Base-by-base conservation (phyloP, 2,797 vertebrate genomes). In the Artibeus jamaicensis region DNA sequence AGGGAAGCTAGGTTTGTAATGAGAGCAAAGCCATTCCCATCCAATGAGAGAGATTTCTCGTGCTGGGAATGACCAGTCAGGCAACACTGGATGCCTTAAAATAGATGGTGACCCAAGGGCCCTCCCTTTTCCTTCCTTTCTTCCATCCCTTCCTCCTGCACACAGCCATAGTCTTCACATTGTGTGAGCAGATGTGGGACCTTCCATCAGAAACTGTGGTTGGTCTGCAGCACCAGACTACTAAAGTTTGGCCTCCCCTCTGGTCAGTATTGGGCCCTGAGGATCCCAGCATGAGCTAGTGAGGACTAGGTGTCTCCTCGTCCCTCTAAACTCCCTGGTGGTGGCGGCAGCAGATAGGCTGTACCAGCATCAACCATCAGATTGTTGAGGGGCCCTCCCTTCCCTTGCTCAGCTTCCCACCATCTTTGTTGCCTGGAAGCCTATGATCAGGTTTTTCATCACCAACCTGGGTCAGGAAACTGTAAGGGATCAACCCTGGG, bases 1-100 rank as follows among this genome's bases (percentile, higher is more conserved):
- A 94, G 89, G 90, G 95, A 32, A 70, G 94, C 96, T 84, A 93
- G 93, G 55, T 96, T 53, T 95, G 96, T 97, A 97, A 97, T 96
- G 95, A 97, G 91, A 98, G 97, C 96, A 96, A 97, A 98, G 91
- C 91, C 87, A 79, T 97, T 97, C 96, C 98, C 96, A 95, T 94
- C 97, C 98, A 98, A 98, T 98, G 98, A 98, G 98, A 98, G 91
- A 81, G 70, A 84, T 89, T 73, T 93, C 93, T 94, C 67, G 16
- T 76, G 70, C 91, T 91, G 89, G 96, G 91, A 88, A 97, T 97
- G 90, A 82, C 96, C 46, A 97, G 71, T 65, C 82, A 98, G 84
- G 83, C 85, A 85, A 55, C 91, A 90, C 90, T 89, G 14, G 1
- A 88, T 96, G 70, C 78, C 84, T 92, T 97, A 91, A 97, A 97